Evolutionary conservation across 1,140 invertebrate genomes (phyloP), one percentile per base, ranked within the genome.

Genomic region (Drosophila rufa): DNA sequence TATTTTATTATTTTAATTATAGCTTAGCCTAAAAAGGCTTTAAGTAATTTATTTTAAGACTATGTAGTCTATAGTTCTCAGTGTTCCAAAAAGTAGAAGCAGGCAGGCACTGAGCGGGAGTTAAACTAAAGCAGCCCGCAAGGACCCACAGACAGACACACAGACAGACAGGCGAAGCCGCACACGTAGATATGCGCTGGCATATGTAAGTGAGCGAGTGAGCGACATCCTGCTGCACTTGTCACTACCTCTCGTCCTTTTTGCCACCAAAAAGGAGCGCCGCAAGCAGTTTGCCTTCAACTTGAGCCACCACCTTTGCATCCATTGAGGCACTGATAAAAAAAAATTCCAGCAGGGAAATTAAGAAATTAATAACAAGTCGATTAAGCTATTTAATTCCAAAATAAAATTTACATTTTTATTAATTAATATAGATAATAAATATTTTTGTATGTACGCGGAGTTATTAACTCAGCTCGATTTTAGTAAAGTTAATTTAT

Each of bases 251-350:
- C 40, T 45, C 40, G 22, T 66, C 57, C 64, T 47, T 38, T 9
- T 36, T 25, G 33, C 64, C 42, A 14, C 42, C 12, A 22, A 22
- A 38, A 62, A 46, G 25, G 12, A 46, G 42, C 64, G 64, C 64
- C 58, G 58, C 64, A 46, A 64, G 64, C 64, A 66, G 57, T 66
- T 66, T 64, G 64, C 64, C 64, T 66, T 66, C 58, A 66, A 47
- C 64, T 66, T 47, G 64, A 66, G 58, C 30, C 64, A 17, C 12
- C 42, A 36, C 27, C 62, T 60, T 36, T 17, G 1, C 42, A 60
- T 38, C 42, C 56, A 36, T 27, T 38, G 22, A 45, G 27, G 57
- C 42, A 66, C 50, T 48, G 19, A n/a, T 22, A 30, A 12, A 38
- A 19, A 43, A 17, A 4, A 25, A 25, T 4, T 0, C 1, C 22